Evolutionary conservation across 2,797 vertebrate genomes (phyloP).

Genomic region (Acipenser oxyrinchus): DNA sequence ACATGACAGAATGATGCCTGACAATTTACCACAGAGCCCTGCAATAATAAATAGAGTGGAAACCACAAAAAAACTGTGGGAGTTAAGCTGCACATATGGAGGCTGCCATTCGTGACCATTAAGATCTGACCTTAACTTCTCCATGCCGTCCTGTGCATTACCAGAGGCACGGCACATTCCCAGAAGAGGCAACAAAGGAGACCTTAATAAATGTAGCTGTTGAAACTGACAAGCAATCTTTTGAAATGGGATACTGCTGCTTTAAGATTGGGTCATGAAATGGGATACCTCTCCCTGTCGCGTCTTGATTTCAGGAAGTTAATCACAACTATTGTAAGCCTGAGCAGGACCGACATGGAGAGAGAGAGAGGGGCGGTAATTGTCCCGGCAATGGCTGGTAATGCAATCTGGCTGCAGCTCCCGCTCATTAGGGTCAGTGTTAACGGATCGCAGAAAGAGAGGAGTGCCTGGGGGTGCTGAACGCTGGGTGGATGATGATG

Average conservation of each 20-base stretch:
- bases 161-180: neutral
- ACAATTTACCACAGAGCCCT: constrained; percentile 34
- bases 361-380: constrained; percentile 1
- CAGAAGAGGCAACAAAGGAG: constrained; percentile 2
- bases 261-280: neutral
- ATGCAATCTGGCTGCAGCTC: constrained; percentile 43
- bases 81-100: neutral
- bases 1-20: constrained; percentile 17
- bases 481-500: constrained; percentile 27
- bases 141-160: neutral
- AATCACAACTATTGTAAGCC: neutral
- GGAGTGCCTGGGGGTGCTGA: constrained; percentile 24
- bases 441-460: constrained; percentile 24
- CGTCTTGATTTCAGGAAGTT: neutral
- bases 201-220: neutral
- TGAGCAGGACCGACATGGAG: neutral
- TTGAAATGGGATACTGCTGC: neutral
- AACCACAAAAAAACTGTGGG: neutral
- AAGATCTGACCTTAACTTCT: neutral
- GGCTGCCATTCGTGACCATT: neutral
- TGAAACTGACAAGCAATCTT: constrained; percentile 1
- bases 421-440: constrained; percentile 35
- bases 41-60: constrained; percentile 27
- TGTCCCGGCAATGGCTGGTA: constrained; percentile 28
- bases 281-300: neutral